Conservation (phyloP, 1,140 invertebrate species). For the Chrysomallon squamiferum region DNA sequence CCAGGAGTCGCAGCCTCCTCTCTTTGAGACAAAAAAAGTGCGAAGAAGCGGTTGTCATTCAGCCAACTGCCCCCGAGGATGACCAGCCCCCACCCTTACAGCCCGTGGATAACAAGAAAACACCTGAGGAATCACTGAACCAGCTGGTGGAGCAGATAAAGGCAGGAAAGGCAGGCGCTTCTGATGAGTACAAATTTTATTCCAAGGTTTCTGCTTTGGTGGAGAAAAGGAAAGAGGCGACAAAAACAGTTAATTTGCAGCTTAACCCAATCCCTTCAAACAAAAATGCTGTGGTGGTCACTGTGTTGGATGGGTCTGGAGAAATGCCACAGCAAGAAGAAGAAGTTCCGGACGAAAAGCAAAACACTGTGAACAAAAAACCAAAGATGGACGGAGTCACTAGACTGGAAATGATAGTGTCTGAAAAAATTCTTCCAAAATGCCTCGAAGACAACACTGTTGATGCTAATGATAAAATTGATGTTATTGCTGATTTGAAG, state of each 20-base stretch:
- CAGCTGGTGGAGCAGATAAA: background rate
- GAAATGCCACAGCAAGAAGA: slow-evolving; percentile 7
- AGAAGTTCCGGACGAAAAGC: background rate
- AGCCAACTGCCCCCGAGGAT: slow-evolving; percentile 39
- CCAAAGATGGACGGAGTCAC: background rate
- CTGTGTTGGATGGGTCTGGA: slow-evolving; percentile 7
- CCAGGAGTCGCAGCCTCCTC: slow-evolving; percentile 4
- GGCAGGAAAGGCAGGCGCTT: slow-evolving; percentile 32
- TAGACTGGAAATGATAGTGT: background rate
- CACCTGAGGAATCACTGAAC: background rate
- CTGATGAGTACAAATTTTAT: slow-evolving; percentile 42
- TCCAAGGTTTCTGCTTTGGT: slow-evolving; percentile 40
- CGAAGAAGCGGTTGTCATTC: slow-evolving; percentile 45
- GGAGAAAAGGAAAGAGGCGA: slow-evolving; percentile 28
- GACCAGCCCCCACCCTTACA: slow-evolving; percentile 1
- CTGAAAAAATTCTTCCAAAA: too few species aligned
- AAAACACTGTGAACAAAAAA: background rate
- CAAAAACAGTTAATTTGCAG: slow-evolving; percentile 16
- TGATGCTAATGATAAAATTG: too few species aligned
- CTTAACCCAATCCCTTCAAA: slow-evolving; percentile 38
- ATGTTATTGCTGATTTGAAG: too few species aligned
- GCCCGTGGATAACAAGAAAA: background rate
- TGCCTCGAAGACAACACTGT: too few species aligned
- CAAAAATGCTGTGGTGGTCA: slow-evolving; percentile 40
- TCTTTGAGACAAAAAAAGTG: slow-evolving; percentile 4